A percentile compares a stretch with the other conserved stretches of the same genome.
Conservation (phyloP, 2,888 invertebrate genomes). For the Chaetoderma sp. region DNA sequence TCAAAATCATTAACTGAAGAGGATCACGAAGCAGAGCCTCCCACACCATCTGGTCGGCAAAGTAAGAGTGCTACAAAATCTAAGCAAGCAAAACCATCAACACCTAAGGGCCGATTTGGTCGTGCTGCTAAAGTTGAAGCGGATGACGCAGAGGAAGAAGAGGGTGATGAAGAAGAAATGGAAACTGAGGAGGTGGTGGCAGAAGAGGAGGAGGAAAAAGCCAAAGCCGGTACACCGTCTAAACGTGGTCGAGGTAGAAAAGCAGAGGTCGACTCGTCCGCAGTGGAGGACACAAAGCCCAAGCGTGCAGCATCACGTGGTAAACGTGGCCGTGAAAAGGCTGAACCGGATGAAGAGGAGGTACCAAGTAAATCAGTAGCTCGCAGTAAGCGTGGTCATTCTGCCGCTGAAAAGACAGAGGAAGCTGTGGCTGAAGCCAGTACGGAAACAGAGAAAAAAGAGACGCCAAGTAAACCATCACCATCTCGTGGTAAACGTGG, state of each 20-base stretch:
- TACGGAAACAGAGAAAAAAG: no score
- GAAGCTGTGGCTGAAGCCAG: no score
- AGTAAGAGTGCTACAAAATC: no score
- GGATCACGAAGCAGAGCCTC: no score
- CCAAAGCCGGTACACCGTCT: no score
- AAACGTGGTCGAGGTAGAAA: no score
- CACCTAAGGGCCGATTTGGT: background rate
- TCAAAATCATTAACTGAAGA: no score
- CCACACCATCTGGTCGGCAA: no score
- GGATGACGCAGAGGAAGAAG: background rate
- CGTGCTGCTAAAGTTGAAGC: background rate
- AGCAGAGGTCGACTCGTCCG: background rate
- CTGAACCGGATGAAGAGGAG: background rate
- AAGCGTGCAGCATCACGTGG: background rate
- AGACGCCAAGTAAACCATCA: background rate
- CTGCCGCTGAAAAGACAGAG: background rate
- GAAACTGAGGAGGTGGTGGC: background rate
- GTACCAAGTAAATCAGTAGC: background rate
- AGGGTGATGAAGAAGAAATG: background rate
- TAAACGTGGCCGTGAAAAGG: background rate
- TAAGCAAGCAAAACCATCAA: background rate
- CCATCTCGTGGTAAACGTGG: background rate
- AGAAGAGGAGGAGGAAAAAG: background rate
- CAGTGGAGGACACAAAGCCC: background rate
- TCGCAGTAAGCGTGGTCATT: background rate